Evolutionary conservation across 2,888 invertebrate genomes (phyloP).

Genomic region (Endomychus coccineus): DNA sequence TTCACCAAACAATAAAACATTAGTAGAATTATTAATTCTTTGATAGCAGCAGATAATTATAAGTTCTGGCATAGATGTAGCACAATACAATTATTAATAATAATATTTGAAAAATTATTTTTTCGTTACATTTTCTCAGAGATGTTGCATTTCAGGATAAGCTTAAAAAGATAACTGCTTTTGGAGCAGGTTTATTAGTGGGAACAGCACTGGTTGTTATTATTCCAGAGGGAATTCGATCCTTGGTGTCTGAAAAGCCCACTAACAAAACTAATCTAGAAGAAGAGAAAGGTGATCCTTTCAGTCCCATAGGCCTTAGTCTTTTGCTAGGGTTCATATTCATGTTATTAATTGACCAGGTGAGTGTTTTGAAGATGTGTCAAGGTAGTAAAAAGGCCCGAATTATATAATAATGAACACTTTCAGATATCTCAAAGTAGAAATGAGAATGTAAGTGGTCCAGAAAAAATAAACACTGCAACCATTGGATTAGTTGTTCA

Average conservation of each 20-base stretch:
- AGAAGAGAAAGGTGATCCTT: slow-evolving; percentile 47
- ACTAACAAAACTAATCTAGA: slow-evolving; percentile 36
- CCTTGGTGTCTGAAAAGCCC: slow-evolving; percentile 46
- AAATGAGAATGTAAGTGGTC: slow-evolving; percentile 53
- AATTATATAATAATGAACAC: background rate
- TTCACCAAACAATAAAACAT: background rate
- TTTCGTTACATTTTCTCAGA: too few species aligned
- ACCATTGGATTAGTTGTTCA: slow-evolving; percentile 97
- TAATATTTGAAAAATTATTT: too few species aligned
- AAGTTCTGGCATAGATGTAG: too few species aligned
- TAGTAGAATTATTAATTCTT: too few species aligned
- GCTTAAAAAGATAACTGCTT: slow-evolving; percentile 84
- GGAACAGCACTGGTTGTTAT: slow-evolving; percentile 97
- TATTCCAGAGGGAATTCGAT: slow-evolving; percentile 96
- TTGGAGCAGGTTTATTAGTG: slow-evolving; percentile 94
- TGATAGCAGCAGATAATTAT: too few species aligned
- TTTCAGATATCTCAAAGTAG: slow-evolving; percentile 46
- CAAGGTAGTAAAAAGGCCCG: background rate
- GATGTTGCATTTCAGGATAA: slow-evolving; percentile 85
- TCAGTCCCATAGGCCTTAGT: slow-evolving; percentile 83
- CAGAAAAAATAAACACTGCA: slow-evolving; percentile 78
- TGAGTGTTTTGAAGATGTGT: slow-evolving; percentile 17
- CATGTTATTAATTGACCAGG: slow-evolving; percentile 94
- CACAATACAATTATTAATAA: too few species aligned
- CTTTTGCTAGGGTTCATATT: slow-evolving; percentile 94